Base-by-base conservation (phyloP, 2,113 vertebrate species). In the Anarrhichthys ocellatus region DNA sequence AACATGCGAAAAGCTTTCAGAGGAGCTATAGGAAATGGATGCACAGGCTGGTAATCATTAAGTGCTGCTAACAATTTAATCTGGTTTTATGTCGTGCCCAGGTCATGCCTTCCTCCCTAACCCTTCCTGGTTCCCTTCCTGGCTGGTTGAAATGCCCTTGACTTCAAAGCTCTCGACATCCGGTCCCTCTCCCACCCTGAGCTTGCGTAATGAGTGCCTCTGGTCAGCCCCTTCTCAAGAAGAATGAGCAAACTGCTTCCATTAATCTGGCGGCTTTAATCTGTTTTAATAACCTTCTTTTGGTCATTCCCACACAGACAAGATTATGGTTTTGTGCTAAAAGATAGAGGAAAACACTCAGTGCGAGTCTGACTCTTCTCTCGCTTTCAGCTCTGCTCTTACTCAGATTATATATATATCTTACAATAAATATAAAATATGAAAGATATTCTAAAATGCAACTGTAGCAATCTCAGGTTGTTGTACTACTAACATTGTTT, bases 211-310 rank as follows among this genome's bases (percentile, higher is more conserved):
- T 67, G 20, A 76, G 40, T 24, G 42, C 71, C 44, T 83, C 32
- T 65, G 76, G 82, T 86, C 74, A 87, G 4, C 54, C 29, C 17
- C 73, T 88, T 58, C 87, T 85, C 44, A 67, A 56, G 85, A 83
- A 81, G 71, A 90, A 85, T 81, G 73, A 80, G 67, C 82, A 83
- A 87, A 94, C 81, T 68, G 61, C 83, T 66, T 78, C 73, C 76
- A 89, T 88, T 80, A 89, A 66, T 87, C 67, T 76, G 81, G 59
- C 86, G 59, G 24, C 65, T 73, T 82, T 82, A 84, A 83, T 86
- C 80, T 81, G 73, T 56, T 62, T 89, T 64, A 64, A 80, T 76
- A 72, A 82, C 86, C 84, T 88, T 90, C 76, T 78, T 52, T 77
- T 69, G 29, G 73, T 82, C 74, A 61, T 76, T 81, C 76, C 52